phyloP scores from a whole-genome alignment of 2,113 vertebrate genomes.

The Alligator sinensis region DNA sequence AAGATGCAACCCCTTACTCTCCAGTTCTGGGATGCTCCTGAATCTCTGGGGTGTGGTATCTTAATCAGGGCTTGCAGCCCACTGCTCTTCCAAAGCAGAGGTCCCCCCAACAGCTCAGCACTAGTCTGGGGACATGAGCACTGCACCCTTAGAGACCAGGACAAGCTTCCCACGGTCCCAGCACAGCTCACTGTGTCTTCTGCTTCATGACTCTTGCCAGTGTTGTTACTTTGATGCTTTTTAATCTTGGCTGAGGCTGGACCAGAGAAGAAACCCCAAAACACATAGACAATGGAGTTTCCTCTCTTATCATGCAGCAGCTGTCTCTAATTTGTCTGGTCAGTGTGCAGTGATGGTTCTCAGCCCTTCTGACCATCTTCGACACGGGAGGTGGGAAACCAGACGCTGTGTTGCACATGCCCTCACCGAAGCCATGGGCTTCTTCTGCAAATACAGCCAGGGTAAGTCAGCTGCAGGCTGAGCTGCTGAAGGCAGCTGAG shows the following conservation, averaged over 20 bases:
- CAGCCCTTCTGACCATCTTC: background rate
- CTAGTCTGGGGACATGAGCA: background rate
- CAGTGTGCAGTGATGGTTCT: background rate
- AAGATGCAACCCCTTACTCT: background rate
- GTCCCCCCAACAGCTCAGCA: background rate
- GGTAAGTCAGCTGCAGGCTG: background rate
- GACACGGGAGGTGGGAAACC: background rate
- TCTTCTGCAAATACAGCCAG: background rate
- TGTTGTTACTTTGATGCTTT: background rate
- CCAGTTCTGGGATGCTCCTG: background rate
- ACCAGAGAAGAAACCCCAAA: background rate
- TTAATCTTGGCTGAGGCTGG: background rate
- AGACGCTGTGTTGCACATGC: background rate
- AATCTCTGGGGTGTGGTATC: background rate
- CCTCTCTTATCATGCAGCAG: background rate
- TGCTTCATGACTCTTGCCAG: background rate
- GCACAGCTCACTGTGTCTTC: background rate
- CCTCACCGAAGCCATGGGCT: background rate
- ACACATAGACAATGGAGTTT: background rate
- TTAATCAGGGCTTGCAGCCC: background rate
- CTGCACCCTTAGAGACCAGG: background rate
- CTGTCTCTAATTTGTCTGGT: background rate
- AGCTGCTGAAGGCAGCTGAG: background rate
- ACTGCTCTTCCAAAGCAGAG: background rate
- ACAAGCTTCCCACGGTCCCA: background rate